Conservation (phyloP, 2,797 vertebrate genomes). For the Acomys russatus region DNA sequence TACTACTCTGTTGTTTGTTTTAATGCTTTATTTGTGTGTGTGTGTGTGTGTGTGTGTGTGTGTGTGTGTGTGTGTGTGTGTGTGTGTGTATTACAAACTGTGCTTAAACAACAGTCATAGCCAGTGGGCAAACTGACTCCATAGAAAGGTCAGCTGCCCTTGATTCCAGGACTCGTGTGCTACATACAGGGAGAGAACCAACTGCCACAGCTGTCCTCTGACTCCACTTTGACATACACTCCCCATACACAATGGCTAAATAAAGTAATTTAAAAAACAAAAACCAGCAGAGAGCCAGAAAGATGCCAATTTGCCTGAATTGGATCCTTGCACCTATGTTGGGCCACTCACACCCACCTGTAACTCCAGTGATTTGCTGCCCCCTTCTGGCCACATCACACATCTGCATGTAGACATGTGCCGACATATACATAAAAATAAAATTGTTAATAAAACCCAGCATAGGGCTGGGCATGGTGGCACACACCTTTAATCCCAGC, state of each 20-base stretch:
- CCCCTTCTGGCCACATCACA: neutral
- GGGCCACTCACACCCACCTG: neutral
- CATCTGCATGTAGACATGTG: neutral
- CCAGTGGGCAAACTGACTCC: neutral
- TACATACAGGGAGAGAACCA: constrained; percentile 79
- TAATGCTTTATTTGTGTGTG: no score
- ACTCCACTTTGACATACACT: neutral
- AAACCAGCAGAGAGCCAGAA: neutral
- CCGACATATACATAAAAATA: neutral
- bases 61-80: no score
- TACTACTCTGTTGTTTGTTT: no score
- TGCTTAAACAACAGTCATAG: neutral
- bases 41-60: no score
- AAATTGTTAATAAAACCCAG: constrained; percentile 21
- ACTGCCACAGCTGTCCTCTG: constrained; percentile 75
- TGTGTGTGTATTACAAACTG: no score
- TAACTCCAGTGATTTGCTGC: no score
- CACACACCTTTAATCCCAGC: no score
- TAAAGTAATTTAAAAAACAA: neutral
- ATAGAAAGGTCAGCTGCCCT: neutral
- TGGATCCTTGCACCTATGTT: no score
- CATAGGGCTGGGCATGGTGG: neutral
- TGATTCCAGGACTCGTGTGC: no score
- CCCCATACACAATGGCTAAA: constrained; percentile 83
- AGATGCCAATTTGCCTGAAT: neutral